These are phyloP conservation scores for Colletes latitarsis DNA, from an alignment of 1,140 invertebrate genomes.

Conservation along the genomic window DNA sequence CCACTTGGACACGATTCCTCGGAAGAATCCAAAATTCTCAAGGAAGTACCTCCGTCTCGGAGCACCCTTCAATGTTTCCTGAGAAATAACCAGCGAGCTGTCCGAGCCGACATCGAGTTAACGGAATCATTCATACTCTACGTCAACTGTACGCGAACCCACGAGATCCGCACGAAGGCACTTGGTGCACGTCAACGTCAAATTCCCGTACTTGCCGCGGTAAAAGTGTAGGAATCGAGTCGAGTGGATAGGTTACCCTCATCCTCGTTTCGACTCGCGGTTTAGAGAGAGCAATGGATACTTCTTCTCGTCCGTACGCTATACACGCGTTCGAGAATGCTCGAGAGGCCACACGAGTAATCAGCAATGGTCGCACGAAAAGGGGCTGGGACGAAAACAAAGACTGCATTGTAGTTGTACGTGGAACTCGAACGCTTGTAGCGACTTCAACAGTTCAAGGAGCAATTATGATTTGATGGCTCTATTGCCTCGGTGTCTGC, in stretches of 20 bases:
- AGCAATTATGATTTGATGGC: constrained; percentile 47
- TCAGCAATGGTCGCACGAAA: constrained; percentile 45
- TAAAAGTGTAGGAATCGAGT: constrained; percentile 62
- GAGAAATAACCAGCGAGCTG: constrained; percentile 52
- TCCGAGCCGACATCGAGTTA: constrained; percentile 50
- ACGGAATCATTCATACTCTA: constrained; percentile 64
- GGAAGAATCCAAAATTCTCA: constrained; percentile 31
- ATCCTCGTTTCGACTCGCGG: constrained; percentile 8
- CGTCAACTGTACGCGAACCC: constrained; percentile 48
- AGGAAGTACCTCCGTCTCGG: constrained; percentile 7
- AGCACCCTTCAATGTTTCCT: constrained; percentile 36
- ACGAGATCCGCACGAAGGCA: constrained; percentile 45
- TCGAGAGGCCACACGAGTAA: constrained; percentile 47
- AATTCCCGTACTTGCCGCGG: constrained; percentile 33
- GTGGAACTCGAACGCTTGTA: constrained; percentile 30
- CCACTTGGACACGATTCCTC: constrained; percentile 14
- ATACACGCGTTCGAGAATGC: constrained; percentile 30
- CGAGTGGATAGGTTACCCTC: constrained; percentile 50
- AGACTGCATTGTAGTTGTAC: constrained; percentile 52
- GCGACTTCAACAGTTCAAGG: constrained; percentile 21
- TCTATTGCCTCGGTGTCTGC: constrained; percentile 42
- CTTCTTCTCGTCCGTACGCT: constrained; percentile 31
- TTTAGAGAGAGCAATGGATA: constrained; percentile 18
- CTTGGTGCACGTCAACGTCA: constrained; percentile 66
- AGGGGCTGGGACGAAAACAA: constrained; percentile 50